Evolutionary conservation across 2,888 invertebrate species (phyloP), one percentile per base, ranked within the genome.

Genomic region (Lasius platythorax): DNA sequence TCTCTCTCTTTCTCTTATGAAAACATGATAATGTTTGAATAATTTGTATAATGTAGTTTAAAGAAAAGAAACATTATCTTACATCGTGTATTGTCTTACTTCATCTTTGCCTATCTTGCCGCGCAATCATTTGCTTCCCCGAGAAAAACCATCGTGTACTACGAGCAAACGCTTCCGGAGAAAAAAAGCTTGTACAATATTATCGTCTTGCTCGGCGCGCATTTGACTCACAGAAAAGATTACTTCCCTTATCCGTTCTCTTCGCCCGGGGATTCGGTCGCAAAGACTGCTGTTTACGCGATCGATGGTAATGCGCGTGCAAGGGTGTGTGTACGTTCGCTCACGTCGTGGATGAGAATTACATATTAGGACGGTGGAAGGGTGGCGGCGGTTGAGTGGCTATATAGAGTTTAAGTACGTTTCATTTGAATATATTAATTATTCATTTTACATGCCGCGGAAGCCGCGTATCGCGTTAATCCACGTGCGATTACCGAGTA

Each of bases 371-470:
- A 33, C 6, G 43, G 53, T 6, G 43, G 58, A 33, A 33, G 43
- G 37, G 18, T 58, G 73, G 63, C 66, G 74, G 70, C 66, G 64
- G 78, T 72, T 56, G 85, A 83, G 67, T 53, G 82, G 43, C 68
- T 72, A 58, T 73, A 73, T 87, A 85, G 86, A 75, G 82, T 90
- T 90, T 87, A 90, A 89, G 81, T 83, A 85, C 86, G 87, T 82
- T 73, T 75, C 85, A 88, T 89, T 89, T 90, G 90, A 90, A 89
- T 90, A 87, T 81, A 90, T 89, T 87, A 89, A 89, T 89, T 89
- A 89, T 89, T 89, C 90, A 89, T 90, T 87, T 88, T 68, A 84
- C 90, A 82, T 28, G 81, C n/a, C 74, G 43, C 66, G 81, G 33
- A 46, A 68, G 58, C 43, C 67, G 64, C 58, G 83, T 75, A 23